Evolutionary conservation across 2,113 vertebrate species (phyloP).

Genomic region (Meleagris gallopavo): DNA sequence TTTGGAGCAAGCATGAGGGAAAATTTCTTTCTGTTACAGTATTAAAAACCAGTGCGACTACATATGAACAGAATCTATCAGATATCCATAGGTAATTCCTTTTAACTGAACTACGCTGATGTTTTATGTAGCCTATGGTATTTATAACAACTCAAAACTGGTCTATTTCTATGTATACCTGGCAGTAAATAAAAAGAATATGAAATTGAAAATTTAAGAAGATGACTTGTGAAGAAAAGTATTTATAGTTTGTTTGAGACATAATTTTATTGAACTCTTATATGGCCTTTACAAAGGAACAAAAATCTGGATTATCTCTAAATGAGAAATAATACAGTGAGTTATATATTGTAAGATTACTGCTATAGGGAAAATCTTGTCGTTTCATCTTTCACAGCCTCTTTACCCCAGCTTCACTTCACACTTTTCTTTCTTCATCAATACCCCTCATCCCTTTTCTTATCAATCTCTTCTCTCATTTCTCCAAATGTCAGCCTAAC

Average conservation of each 20-base stretch:
- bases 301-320: conserved; percentile 44
- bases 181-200: not conserved
- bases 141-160: not conserved
- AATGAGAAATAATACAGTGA: conserved; percentile 61
- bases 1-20: not conserved
- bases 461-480: not conserved
- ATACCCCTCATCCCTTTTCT: not conserved
- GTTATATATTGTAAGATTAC: conserved; percentile 70
- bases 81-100: not conserved
- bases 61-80: not conserved
- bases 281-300: conserved; percentile 40
- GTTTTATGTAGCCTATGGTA: not conserved
- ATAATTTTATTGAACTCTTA: conserved; percentile 59
- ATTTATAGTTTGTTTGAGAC: conserved; percentile 56
- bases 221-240: not conserved
- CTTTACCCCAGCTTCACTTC: not conserved
- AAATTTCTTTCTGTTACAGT: not conserved
- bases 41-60: not conserved
- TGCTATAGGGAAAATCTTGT: conserved; percentile 56
- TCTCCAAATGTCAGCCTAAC: conserved; percentile 60
- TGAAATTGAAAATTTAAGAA: conserved; percentile 13
- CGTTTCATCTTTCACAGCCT: not conserved
- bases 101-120: not conserved
- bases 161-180: not conserved
- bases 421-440: not conserved